phyloP scores from a whole-genome alignment of 2,797 vertebrate species.

The Mus spretus region DNA sequence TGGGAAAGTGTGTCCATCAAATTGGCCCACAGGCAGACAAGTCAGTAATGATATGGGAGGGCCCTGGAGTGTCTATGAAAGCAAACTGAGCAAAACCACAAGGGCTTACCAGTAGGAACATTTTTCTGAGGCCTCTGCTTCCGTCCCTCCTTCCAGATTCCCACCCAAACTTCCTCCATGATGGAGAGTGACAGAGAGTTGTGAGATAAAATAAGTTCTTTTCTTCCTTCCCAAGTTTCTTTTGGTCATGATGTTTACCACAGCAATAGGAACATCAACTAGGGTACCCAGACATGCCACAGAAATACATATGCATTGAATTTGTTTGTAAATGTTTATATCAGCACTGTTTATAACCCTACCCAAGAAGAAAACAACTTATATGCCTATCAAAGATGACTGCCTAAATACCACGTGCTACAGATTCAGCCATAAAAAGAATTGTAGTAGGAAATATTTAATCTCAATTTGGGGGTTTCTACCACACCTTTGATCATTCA shows the following conservation, averaged over 20 bases:
- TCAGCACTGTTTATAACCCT: not conserved
- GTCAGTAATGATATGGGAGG: not conserved
- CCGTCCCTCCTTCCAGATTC: not conserved
- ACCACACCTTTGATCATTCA: not conserved
- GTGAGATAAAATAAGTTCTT: not conserved
- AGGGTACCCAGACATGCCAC: not conserved
- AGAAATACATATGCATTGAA: not conserved
- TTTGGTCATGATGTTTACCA: not conserved
- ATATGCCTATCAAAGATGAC: not conserved
- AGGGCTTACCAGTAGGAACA: not conserved
- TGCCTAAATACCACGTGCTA: not conserved
- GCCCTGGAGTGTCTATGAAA: not conserved
- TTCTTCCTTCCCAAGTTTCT: not conserved
- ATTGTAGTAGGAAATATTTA: not conserved
- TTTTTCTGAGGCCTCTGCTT: not conserved
- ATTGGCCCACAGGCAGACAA: too few relatives aligned
- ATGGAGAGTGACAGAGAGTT: rapidly evolving
- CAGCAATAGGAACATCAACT: not conserved
- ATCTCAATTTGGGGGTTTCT: not conserved
- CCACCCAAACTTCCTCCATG: not conserved
- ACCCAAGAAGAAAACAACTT: not conserved
- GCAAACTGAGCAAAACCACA: too few relatives aligned
- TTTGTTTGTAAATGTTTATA: not conserved
- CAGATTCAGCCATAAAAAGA: not conserved
- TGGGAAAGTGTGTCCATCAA: not conserved